Evolutionary conservation across 2,113 vertebrate genomes (phyloP).

Genomic region (Stigmatopora nigra): DNA sequence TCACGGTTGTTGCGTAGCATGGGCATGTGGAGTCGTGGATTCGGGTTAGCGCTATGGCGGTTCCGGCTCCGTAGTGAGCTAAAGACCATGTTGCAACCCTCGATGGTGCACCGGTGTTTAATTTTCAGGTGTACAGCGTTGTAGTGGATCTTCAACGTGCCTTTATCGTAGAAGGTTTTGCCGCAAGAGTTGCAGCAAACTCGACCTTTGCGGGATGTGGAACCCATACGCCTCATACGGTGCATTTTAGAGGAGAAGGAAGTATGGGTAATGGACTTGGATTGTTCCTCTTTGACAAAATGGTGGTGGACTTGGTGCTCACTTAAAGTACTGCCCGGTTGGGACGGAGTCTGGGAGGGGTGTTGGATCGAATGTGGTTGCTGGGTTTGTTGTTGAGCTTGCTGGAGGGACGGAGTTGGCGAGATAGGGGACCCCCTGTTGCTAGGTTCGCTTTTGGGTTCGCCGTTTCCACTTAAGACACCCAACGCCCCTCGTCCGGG

Average conservation of each 20-base stretch:
- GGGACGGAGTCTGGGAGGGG: conserved; percentile 58
- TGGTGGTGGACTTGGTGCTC: conserved; percentile 75
- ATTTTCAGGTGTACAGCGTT: conserved; percentile 98
- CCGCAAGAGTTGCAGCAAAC: conserved; percentile 98
- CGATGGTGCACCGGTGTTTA: conserved; percentile 96
- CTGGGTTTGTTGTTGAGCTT: conserved; percentile 69
- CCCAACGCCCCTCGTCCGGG: conserved; percentile 83
- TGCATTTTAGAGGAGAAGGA: conserved; percentile 92
- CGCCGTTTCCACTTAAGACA: conserved; percentile 83
- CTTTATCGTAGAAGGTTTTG: conserved; percentile 99
- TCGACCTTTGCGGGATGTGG: conserved; percentile 93
- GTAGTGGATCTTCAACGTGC: conserved; percentile 98
- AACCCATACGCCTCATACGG: conserved; percentile 93
- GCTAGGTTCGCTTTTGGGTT: conserved; percentile 89
- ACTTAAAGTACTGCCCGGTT: conserved; percentile 75
- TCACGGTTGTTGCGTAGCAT: conserved; percentile 98
- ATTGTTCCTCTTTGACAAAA: conserved; percentile 83
- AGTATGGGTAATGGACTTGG: conserved; percentile 72
- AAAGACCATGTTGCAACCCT: conserved; percentile 99
- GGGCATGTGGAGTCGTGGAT: conserved; percentile 96
- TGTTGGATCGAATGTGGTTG: conserved; percentile 64
- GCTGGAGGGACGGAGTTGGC: conserved; percentile 65
- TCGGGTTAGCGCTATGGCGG: conserved; percentile 96
- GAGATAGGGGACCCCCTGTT: conserved; percentile 79
- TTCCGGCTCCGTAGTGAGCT: conserved; percentile 96